Evolutionary conservation across 2,888 invertebrate genomes (phyloP), one percentile per base, ranked within the genome.

Genomic region (Synergus itoensis): DNA sequence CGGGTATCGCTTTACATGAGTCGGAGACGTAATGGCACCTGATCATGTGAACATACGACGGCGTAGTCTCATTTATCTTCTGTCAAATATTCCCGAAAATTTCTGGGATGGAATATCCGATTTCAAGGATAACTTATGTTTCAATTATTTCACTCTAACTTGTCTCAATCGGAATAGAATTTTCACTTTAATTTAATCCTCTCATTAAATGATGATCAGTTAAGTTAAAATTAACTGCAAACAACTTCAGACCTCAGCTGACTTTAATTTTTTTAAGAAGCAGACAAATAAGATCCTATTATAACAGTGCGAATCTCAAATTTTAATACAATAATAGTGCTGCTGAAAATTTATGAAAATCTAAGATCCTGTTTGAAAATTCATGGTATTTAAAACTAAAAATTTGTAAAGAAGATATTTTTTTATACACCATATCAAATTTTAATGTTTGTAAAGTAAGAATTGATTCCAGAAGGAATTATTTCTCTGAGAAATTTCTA

Each of bases 11-110:
- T 57, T 73, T 73, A 57, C 73, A 73, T 12, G 48, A 53, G 28
- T 53, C 73, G n/a, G 53, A 53, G 5, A 12, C n/a, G 40, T 73
- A 73, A 73, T 73, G 73, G n/a, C 12, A 73, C n/a, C n/a, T 11
- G 73, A 73, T 73, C 53, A 73, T 73, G 40, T 73, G 40, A 73
- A 36, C 40, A 36, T 21, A n/a, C 53, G 36, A n/a, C 53, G 36
- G 28, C 40, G 40, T 48, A 36, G 16, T 73, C 9, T n/a, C 21
- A 62, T 36, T 36, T n/a, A 73, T 57, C 36, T 73, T 53, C 53
- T 73, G 48, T n/a, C n/a, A n/a, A 53, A 73, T n/a, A 40, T 40
- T 36, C 5, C 11, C 16, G 28, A 36, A 57, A 28, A 36, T 45
- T 9, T 28, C 21, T 28, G 12, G 43, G 21, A 14, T 12, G 14